Conservation (phyloP, 2,888 invertebrate genomes). For the Cylloceria caligata region DNA sequence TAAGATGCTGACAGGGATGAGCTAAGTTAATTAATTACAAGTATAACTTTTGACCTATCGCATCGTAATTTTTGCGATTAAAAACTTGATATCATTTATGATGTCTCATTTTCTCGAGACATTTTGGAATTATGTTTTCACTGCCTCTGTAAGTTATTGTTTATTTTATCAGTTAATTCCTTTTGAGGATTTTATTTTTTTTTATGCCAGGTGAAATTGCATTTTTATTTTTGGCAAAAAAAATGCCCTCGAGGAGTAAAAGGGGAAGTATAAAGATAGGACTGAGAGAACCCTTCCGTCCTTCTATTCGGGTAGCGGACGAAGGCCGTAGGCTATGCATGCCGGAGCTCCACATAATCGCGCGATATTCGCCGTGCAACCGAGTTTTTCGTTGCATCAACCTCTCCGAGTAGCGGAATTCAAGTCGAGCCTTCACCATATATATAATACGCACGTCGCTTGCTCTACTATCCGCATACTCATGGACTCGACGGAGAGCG, state of each 20-base stretch:
- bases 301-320: conserved; percentile 12
- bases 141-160: no score
- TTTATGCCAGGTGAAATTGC: neutral
- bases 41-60: no score
- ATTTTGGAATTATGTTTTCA: no score
- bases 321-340: conserved; percentile 27
- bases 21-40: no score
- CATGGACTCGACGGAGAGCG: conserved; percentile 15
- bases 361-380: conserved; percentile 64
- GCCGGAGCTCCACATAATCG: conserved; percentile 61
- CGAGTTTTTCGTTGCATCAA: conserved; percentile 68
- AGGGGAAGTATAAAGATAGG: neutral
- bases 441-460: neutral
- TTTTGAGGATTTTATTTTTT: neutral
- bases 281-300: neutral
- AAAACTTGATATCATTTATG: no score
- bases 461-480: conserved; percentile 34
- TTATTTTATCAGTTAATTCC: neutral
- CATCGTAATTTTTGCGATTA: no score
- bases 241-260: neutral
- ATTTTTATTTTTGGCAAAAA: neutral
- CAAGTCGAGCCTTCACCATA: conserved; percentile 35
- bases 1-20: neutral
- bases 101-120: no score
- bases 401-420: conserved; percentile 47